Base-by-base conservation (phyloP, 2,113 vertebrate genomes). In the Budorcas taxicolor region DNA sequence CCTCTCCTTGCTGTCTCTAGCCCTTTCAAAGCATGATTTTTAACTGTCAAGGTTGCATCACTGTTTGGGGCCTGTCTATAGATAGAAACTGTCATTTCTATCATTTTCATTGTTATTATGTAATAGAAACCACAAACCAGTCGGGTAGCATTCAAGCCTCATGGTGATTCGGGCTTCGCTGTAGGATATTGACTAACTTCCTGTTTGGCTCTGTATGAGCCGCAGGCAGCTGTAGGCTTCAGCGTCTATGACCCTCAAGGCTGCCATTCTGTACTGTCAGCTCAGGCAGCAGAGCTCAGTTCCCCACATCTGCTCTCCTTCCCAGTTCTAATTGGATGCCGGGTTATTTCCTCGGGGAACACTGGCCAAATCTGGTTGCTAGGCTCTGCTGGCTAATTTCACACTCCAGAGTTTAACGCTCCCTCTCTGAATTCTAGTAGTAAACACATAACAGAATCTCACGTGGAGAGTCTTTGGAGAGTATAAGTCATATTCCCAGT, bases 391-490 rank as follows among this genome's bases (percentile, higher is more conserved):
- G 88, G 11, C 84, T 53, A 12, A 83, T 58, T 96, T 90, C 92
- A 53, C 94, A 93, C 90, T 92, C 58, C 23, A 82, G 81, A 90
- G 89, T 87, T 92, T 86, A 71, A 71, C 10, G 36, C 71, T 94
- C 52, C 62, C 71, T 84, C 55, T 94, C 23, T 84, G 89, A 83
- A 93, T 96, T 74, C 40, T 36, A 40, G 25, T 23, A 19, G 85
- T 87, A 91, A 97, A 96, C 93, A 93, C 45, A 58, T 57, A 47
- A 80, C 84, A 57, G 60, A 33, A 87, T 89, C 93, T 97, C 95
- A 88, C 78, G 87, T 67, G 90, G 53, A 87, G 82, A 78, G 19
- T 50, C 89, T 89, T 88, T 36, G 19, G 95, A 91, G 91, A 80
- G 52, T n/a, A 40, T 9, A 88, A 95, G 93, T 57, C 74, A 8